Conservation (phyloP, 2,113 vertebrate genomes). For the Benitochromis conjunctus region DNA sequence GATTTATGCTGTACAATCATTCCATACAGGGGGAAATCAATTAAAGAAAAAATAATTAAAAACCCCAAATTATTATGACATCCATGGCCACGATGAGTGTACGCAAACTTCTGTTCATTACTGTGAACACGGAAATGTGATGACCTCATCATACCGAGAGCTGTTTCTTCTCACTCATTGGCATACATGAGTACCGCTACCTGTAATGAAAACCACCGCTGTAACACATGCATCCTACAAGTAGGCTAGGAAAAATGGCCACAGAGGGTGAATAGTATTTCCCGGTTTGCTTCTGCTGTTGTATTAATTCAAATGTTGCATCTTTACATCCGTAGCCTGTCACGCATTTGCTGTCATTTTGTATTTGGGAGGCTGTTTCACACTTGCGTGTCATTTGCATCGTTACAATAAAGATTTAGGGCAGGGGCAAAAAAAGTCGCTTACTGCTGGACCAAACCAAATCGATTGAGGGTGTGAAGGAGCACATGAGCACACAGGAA, state of each 20-base stretch:
- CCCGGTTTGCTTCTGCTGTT: neutral
- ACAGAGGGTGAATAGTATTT: neutral
- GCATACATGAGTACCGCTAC: neutral
- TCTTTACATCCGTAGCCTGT: neutral
- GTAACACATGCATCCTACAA: neutral
- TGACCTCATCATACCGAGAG: neutral
- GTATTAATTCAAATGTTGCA: neutral
- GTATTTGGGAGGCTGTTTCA: neutral
- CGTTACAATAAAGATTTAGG: neutral
- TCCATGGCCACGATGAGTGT: neutral
- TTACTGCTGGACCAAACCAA: slow-evolving; percentile 33
- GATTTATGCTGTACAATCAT: neutral
- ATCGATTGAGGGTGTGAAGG: rapidly evolving
- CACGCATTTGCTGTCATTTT: neutral
- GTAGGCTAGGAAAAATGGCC: neutral
- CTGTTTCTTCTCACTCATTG: neutral
- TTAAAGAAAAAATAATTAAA: neutral
- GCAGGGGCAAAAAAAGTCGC: no score
- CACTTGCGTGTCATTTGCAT: neutral
- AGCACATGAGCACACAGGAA: rapidly evolving
- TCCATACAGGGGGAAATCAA: no score
- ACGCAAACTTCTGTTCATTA: neutral
- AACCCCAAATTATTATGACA: neutral
- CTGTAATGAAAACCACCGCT: neutral
- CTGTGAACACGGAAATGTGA: neutral